Percentiles rank a stretch among this genome's conserved stretches.
These are phyloP conservation scores for Drosophila oshimai DNA, from an alignment of 1,140 invertebrate species.

Conservation along the genomic window DNA sequence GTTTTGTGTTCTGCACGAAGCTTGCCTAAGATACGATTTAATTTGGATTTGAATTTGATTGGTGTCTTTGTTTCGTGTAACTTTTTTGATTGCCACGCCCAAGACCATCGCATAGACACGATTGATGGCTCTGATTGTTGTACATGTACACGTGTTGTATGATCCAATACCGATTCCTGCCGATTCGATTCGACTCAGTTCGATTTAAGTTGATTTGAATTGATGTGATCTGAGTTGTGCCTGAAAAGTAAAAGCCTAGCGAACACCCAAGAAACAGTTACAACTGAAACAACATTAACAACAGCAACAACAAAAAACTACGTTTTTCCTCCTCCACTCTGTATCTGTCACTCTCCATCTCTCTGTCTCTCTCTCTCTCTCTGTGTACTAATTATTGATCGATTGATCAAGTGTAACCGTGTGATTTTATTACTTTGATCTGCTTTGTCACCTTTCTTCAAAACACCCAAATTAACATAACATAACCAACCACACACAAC, in stretches of 20 bases:
- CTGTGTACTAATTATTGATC: conserved; percentile 27
- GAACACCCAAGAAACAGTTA: conserved; percentile 27
- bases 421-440: conserved; percentile 4
- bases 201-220: conserved; percentile 27
- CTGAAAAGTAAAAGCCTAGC: conserved; percentile 36
- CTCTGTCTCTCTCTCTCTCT: background rate
- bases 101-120: conserved; percentile 25
- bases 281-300: conserved; percentile 26
- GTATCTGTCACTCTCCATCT: conserved; percentile 5
- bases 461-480: conserved; percentile 1
- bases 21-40: conserved; percentile 46
- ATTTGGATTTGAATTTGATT: conserved; percentile 51
- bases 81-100: conserved; percentile 17
- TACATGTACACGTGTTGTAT: conserved; percentile 12
- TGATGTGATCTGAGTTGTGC: conserved; percentile 37
- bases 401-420: conserved; percentile 16
- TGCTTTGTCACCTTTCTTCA: conserved; percentile 5
- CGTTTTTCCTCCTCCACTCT: conserved; percentile 17
- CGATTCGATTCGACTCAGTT: background rate
- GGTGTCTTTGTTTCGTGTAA: conserved; percentile 19
- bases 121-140: conserved; percentile 43
- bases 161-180: conserved; percentile 5
- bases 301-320: conserved; percentile 23
- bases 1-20: conserved; percentile 35
- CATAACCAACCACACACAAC: background rate